Evolutionary conservation across 2,797 vertebrate species (phyloP), one percentile per base, ranked within the genome.

Genomic region (Acanthopagrus latus): DNA sequence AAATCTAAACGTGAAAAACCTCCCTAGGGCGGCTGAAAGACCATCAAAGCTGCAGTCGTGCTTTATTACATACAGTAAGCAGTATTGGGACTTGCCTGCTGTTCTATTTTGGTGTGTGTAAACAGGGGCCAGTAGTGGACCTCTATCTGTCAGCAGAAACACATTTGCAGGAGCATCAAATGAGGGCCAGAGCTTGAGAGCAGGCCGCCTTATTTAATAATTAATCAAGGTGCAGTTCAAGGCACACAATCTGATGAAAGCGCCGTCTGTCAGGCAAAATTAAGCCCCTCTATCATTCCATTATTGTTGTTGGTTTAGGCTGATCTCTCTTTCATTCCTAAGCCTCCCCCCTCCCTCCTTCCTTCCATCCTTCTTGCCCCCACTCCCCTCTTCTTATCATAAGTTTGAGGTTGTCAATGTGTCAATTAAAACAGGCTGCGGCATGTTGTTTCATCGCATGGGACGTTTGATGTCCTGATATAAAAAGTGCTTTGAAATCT

Each of bases 151-250:
- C 96, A 96, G 93, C 94, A 94, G 82, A 87, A 93, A 86, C 92
- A 93, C 93, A 95, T 96, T 95, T 96, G 91, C 83, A 74, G 57
- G 93, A 93, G 93, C 93, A 92, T 96, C 93, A 95, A 92, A 95
- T 94, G 86, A 82, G 88, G 81, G 91, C 92, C 93, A 86, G 91
- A 92, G 93, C 94, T 94, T 91, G 93, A 73, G 94, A 92, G 93
- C 90, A 80, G 75, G 89, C 91, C 92, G 86, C 93, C 93, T 76
- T 92, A 93, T 95, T 96, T 95, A 96, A 96, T 96, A 95, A 96
- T 97, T 96, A 97, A 97, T 96, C 94, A 94, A 95, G 93, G 93
- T 92, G 91, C 90, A 95, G 95, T 96, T 96, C 94, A 96, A 94
- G 95, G 93, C 92, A 55, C 83, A 93, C 88, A 91, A 93, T 91